These are phyloP conservation scores for Andrena praecox DNA, from an alignment of 2,888 invertebrate genomes.

Conservation along the genomic window DNA sequence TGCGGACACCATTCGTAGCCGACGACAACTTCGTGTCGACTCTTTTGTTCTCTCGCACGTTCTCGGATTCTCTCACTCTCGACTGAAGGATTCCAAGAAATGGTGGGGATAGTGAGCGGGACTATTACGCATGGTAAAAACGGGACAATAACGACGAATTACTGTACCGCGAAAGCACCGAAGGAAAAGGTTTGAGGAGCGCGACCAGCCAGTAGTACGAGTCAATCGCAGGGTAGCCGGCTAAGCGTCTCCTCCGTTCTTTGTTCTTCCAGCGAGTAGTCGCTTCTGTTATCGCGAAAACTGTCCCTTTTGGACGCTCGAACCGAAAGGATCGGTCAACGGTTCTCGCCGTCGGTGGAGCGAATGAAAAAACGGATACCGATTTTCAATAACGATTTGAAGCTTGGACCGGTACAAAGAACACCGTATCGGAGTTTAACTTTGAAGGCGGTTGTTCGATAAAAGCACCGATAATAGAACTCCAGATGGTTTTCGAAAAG, in stretches of 20 bases:
- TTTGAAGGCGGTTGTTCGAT: background rate
- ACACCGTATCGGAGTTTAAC: background rate
- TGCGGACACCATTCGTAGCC: too few species aligned
- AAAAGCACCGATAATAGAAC: background rate
- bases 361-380: background rate
- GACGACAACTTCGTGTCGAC: too few species aligned
- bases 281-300: background rate
- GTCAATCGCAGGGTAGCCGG: background rate
- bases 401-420: background rate
- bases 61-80: too few species aligned
- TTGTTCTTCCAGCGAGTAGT: background rate
- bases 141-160: too few species aligned
- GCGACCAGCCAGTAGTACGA: background rate
- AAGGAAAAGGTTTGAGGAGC: too few species aligned
- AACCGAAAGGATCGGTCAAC: background rate
- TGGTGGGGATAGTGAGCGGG: too few species aligned
- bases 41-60: too few species aligned
- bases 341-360: background rate
- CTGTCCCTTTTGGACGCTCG: background rate
- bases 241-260: background rate
- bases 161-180: too few species aligned
- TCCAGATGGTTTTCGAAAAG: background rate
- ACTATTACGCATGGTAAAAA: too few species aligned
- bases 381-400: constrained; percentile 1
- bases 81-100: too few species aligned